Evolutionary conservation across 2,888 invertebrate genomes (phyloP).

Genomic region (Synergus gifuensis): DNA sequence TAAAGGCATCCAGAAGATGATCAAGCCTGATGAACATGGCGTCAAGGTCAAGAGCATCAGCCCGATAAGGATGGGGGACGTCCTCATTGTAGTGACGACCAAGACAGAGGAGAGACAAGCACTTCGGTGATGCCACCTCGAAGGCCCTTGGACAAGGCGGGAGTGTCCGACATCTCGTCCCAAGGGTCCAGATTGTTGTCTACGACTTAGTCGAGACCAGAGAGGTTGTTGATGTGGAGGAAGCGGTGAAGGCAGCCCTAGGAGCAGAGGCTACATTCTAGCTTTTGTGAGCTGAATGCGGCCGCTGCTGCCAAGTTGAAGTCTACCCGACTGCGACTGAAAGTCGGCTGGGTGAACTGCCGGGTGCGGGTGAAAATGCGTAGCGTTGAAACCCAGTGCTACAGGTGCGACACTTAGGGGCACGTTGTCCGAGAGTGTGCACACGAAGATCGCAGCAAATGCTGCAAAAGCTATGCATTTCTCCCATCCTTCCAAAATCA

Average conservation of each 20-base stretch:
- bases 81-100: too few species aligned
- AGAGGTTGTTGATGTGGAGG: not conserved
- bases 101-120: not conserved
- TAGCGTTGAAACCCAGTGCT: slow-evolving; percentile 2
- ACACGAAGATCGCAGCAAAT: not conserved
- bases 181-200: not conserved
- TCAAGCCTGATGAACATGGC: too few species aligned
- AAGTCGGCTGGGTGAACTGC: slow-evolving; percentile 33
- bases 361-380: not conserved
- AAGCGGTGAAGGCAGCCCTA: not conserved
- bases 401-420: not conserved
- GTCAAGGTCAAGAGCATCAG: too few species aligned
- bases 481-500: too few species aligned
- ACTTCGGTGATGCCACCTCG: not conserved
- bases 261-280: not conserved
- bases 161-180: not conserved
- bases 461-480: not conserved
- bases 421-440: not conserved
- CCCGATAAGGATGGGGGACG: too few species aligned
- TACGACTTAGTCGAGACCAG: not conserved
- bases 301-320: not conserved
- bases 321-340: not conserved
- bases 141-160: not conserved
- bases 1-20: too few species aligned
- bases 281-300: slow-evolving; percentile 17